Evolutionary conservation across 2,113 vertebrate genomes (phyloP).

Genomic region (Perca flavescens): DNA sequence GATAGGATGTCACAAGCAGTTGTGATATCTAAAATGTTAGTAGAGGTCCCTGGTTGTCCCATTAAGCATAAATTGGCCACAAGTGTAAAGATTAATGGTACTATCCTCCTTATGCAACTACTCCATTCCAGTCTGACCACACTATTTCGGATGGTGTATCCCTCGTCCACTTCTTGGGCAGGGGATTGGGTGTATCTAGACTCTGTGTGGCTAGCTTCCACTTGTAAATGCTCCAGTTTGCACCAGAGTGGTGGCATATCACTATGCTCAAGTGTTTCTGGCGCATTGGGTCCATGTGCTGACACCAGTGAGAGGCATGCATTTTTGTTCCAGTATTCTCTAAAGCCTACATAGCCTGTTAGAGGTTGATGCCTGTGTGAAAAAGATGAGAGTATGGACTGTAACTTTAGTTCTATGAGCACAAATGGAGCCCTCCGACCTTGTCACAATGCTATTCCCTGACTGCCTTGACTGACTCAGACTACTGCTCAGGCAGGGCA

Average conservation of each 20-base stretch:
- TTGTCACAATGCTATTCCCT: neutral
- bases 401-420: neutral
- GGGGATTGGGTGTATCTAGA: neutral
- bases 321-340: neutral
- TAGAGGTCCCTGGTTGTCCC: neutral
- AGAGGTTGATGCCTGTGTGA: neutral
- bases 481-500: neutral
- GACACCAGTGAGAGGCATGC: neutral
- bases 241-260: neutral
- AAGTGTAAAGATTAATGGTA: neutral
- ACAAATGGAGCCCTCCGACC: neutral
- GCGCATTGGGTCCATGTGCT: neutral
- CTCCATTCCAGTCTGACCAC: neutral
- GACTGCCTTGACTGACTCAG: neutral
- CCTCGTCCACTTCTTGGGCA: neutral
- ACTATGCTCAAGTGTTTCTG: neutral
- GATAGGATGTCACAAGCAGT: neutral
- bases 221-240: constrained; percentile 5
- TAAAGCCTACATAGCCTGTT: neutral
- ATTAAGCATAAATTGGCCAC: neutral
- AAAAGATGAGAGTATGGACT: neutral
- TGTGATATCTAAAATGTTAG: neutral
- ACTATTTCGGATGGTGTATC: neutral
- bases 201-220: neutral
- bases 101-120: neutral